Percentiles rank a stretch among this genome's conserved stretches.
phyloP scores from a whole-genome alignment of 2,113 vertebrate species.

The Bostrychus sinensis region DNA sequence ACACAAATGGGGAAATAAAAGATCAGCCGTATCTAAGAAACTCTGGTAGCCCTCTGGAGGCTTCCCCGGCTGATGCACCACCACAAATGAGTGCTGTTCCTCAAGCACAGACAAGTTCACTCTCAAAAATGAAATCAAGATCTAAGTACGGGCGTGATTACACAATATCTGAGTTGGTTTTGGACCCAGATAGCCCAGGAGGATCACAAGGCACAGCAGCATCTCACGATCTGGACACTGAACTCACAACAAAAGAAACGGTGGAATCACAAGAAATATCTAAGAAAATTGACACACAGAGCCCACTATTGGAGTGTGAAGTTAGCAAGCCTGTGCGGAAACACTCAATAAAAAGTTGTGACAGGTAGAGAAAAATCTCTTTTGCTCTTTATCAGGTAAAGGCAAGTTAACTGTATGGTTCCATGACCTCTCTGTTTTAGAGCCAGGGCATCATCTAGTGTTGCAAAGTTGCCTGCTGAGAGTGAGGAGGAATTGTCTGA shows the following conservation, averaged over 20 bases:
- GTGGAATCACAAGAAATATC: slow-evolving; percentile 12
- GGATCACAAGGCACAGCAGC: slow-evolving; percentile 45
- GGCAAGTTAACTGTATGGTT: too few species aligned
- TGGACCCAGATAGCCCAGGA: slow-evolving; percentile 77
- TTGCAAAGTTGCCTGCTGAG: slow-evolving; percentile 10
- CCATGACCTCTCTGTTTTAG: not conserved
- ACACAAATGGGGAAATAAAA: slow-evolving; percentile 42
- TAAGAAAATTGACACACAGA: slow-evolving; percentile 36
- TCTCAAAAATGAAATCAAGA: not conserved
- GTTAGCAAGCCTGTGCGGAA: slow-evolving; percentile 6
- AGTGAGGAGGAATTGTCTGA: slow-evolving; percentile 7
- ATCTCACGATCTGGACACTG: slow-evolving; percentile 33
- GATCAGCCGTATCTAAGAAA: slow-evolving; percentile 24
- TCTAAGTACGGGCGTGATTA: slow-evolving; percentile 41
- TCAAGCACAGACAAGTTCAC: slow-evolving; percentile 2
- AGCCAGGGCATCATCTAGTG: slow-evolving; percentile 12
- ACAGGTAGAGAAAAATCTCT: slow-evolving; percentile 26
- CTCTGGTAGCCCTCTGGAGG: slow-evolving; percentile 51
- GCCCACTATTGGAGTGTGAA: slow-evolving; percentile 47
- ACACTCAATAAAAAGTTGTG: accelerated
- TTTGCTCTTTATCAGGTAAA: not conserved
- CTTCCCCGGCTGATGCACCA: slow-evolving; percentile 45
- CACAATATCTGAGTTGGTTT: slow-evolving; percentile 79
- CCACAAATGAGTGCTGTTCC: slow-evolving; percentile 14
- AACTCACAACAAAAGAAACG: slow-evolving; percentile 15